phyloP scores from a whole-genome alignment of 2,888 invertebrate genomes.

The Lithosia quadra region DNA sequence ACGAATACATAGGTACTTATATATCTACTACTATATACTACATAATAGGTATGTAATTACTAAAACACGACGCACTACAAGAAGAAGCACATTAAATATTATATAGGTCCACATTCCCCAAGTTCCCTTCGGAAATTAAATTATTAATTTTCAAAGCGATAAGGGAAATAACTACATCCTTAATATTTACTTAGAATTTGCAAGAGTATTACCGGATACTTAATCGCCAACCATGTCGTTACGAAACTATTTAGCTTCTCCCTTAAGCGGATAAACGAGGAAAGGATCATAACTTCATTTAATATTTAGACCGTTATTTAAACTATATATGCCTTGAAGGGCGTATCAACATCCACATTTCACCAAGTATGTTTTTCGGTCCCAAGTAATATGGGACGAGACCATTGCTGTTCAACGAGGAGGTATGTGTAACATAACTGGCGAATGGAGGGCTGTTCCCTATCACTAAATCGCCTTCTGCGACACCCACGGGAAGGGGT shows the following conservation, averaged over 20 bases:
- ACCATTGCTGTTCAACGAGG: neutral
- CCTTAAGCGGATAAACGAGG: constrained; percentile 15
- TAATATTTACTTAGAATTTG: neutral
- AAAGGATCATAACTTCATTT: constrained; percentile 6
- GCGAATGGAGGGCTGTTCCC: neutral
- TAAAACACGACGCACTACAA: neutral
- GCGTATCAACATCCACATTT: neutral
- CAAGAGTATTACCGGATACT: neutral
- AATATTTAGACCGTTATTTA: neutral
- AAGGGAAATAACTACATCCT: too few species aligned
- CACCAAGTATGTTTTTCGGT: neutral
- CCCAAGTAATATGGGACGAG: neutral
- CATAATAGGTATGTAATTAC: too few species aligned
- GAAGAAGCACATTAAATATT: neutral
- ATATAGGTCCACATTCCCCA: too few species aligned
- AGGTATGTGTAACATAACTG: neutral
- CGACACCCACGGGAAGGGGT: neutral
- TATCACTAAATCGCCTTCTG: neutral
- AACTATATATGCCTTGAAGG: neutral
- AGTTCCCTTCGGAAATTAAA: neutral
- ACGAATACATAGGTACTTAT: too few species aligned
- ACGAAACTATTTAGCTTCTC: constrained; percentile 4
- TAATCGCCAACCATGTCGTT: neutral
- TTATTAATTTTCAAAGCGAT: too few species aligned
- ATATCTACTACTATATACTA: too few species aligned